Base-by-base conservation (phyloP, 2,797 vertebrate genomes). In the Trachurus trachurus region DNA sequence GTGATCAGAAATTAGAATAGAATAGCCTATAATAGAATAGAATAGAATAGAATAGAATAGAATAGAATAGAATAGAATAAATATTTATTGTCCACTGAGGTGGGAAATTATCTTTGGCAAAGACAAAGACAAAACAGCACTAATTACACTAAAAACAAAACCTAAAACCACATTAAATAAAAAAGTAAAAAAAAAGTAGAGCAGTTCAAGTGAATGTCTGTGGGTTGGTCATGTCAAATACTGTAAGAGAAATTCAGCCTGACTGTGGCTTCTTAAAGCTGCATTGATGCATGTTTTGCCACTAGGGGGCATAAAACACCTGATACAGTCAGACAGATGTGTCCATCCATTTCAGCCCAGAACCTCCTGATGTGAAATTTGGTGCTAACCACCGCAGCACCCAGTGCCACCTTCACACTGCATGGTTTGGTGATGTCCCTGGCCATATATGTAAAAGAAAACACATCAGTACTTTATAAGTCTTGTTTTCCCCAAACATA, bases 251-350 rank as follows among this genome's bases (percentile, higher is more conserved):
- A n/a, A 45, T 26, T 4, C 53, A 42, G 12, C 19, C 44, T 26
- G 62, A 74, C 39, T 26, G 12, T 17, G 1, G 1, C 15, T n/a
- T 62, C 29, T 45, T 22, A 66, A 74, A 66, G 72, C 49, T 16
- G 31, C 31, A 34, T 71, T 12, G 37, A 50, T 15, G 31, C 15
- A 40, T 16, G 8, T 44, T 29, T 75, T 19, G 26, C 31, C 40
- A 66, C 61, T 10, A 31, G 17, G 16, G 21, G 61, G n/a, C 62
- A 49, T 21, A 54, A 39, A 22, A 22, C 3, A 13, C 6, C 5
- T 16, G 6, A 57, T 62, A 57, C 34, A 57, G 47, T 6, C 54
- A 9, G 9, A 29, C 31, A 42, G 0, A 37, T 9, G 4, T 16
- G 47, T 59, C 17, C 34, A 39, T 59, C 17, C 16, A 2, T 16